Evolutionary conservation across 2,113 vertebrate genomes (phyloP).

Genomic region (Dolichotis patagonum): DNA sequence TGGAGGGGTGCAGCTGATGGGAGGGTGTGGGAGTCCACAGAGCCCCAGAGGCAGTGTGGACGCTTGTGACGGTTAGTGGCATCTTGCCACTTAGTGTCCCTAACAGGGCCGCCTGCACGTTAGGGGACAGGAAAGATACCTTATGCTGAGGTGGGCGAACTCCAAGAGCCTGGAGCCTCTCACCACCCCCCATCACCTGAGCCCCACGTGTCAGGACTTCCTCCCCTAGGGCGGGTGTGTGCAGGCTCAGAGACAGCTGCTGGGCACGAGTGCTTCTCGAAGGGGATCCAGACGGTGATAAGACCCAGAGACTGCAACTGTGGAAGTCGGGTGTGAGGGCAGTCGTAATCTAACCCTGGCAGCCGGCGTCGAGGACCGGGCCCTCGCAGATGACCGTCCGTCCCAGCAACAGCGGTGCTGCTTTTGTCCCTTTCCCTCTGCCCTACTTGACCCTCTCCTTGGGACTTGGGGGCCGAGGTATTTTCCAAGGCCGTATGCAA

Average conservation of each 20-base stretch:
- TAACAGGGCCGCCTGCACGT: not conserved
- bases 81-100: not conserved
- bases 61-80: not conserved
- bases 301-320: not conserved
- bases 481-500: not conserved
- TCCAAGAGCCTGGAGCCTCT: not conserved
- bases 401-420: not conserved
- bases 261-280: not conserved
- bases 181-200: not conserved
- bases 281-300: constrained; percentile 17
- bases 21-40: not conserved
- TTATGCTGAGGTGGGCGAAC: not conserved
- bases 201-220: not conserved
- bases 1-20: not conserved
- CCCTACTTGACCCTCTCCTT: not conserved
- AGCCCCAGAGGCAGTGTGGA: not conserved
- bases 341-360: not conserved
- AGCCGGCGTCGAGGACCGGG: not conserved
- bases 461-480: constrained; percentile 10
- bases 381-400: not conserved
- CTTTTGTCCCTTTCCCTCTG: not conserved
- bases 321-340: not conserved
- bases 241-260: not conserved
- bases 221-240: not conserved
- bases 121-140: not conserved